Conservation (phyloP, 64 coral and sea anemone species). For the Astreopora myriophthalma region DNA sequence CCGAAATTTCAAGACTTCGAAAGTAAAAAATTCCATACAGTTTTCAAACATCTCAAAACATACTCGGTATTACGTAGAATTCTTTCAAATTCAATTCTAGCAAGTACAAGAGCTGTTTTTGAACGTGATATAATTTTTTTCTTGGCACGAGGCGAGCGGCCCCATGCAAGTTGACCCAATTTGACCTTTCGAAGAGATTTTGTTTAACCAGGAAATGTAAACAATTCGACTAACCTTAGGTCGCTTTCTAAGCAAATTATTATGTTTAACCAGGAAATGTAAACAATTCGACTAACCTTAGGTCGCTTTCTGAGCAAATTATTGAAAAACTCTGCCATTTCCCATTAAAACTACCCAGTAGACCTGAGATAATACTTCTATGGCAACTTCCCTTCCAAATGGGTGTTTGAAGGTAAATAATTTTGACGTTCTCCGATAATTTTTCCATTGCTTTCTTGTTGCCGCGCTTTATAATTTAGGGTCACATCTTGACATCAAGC, state of each 20-base stretch:
- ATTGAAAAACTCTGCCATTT: too few species aligned
- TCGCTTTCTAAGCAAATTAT: conserved; percentile 38
- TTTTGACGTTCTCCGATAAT: too few species aligned
- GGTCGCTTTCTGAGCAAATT: too few species aligned
- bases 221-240: conserved; percentile 21
- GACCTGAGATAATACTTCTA: too few species aligned
- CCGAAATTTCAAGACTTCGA: conserved; percentile 22
- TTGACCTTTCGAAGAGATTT: conserved; percentile 37
- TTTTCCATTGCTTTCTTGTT: too few species aligned
- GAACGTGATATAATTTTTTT: conserved; percentile 36
- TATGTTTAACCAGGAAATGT: too few species aligned
- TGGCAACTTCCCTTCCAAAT: too few species aligned
- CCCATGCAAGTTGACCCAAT: conserved; percentile 39
- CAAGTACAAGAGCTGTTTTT: conserved; percentile 25
- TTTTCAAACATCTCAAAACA: conserved; percentile 45
- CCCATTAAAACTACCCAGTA: too few species aligned
- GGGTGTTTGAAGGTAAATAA: too few species aligned
- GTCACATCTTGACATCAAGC: too few species aligned
- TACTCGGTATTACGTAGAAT: conserved; percentile 32
- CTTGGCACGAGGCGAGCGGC: conserved; percentile 21
- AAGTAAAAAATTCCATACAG: conserved; percentile 32
- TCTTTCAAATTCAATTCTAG: conserved; percentile 1
- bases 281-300: too few species aligned
- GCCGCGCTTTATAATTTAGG: too few species aligned
- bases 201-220: conserved; percentile 19